phyloP scores from a whole-genome alignment of 2,113 vertebrate species.

The Triplophysa rosa region DNA sequence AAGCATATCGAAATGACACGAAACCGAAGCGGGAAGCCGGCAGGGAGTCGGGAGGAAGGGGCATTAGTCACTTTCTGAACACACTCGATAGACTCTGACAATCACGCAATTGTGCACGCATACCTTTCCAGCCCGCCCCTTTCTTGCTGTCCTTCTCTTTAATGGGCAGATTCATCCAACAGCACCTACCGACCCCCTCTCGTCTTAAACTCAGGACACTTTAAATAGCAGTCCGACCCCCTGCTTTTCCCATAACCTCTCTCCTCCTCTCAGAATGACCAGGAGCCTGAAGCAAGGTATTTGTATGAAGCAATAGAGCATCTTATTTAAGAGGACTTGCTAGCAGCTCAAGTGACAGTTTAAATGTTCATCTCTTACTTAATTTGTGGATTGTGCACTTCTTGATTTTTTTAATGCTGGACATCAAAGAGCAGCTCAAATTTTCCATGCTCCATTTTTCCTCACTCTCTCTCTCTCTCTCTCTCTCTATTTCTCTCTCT shows the following conservation, averaged over 20 bases:
- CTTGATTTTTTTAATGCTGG: not conserved
- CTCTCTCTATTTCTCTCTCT: not conserved
- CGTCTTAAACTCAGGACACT: conserved; percentile 40
- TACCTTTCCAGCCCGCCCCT: conserved; percentile 29
- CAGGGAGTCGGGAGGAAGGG: conserved; percentile 8
- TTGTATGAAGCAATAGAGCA: not conserved
- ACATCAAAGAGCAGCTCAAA: not conserved
- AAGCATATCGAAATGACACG: not conserved
- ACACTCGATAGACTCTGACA: conserved; percentile 21
- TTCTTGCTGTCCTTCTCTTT: conserved; percentile 10
- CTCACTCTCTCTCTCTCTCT: not conserved
- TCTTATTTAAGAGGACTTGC: not conserved
- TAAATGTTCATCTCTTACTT: not conserved
- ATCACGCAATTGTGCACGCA: conserved; percentile 14
- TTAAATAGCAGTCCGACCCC: conserved; percentile 25
- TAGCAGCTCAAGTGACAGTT: not conserved
- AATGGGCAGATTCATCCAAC: conserved; percentile 50
- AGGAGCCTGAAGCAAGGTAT: conserved; percentile 64
- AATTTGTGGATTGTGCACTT: not conserved
- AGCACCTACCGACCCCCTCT: conserved; percentile 41
- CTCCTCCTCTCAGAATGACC: conserved; percentile 57
- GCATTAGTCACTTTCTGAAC: conserved; percentile 28
- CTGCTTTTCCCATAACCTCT: conserved; percentile 17
- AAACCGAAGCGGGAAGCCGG: not conserved
- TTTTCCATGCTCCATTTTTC: not conserved